Evolutionary conservation across 2,888 invertebrate genomes (phyloP).

Genomic region (Oscheius sp.): DNA sequence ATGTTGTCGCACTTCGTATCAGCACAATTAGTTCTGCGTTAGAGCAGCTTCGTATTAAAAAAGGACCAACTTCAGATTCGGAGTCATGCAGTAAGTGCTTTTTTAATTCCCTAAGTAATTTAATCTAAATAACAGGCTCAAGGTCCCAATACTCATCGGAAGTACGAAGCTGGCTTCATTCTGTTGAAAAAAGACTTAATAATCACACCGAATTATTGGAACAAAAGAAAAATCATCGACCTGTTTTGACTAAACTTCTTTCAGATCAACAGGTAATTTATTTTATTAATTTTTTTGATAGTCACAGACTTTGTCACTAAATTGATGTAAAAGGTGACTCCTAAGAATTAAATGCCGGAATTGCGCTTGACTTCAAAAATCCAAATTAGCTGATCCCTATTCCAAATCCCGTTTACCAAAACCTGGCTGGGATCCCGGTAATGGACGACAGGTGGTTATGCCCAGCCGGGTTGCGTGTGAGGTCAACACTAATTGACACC

Average conservation of each 20-base stretch:
- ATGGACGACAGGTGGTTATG: slow-evolving; percentile 29
- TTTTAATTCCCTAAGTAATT: not conserved
- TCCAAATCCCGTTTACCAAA: not conserved
- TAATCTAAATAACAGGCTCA: slow-evolving; percentile 14
- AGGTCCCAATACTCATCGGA: slow-evolving; percentile 33
- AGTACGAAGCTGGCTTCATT: slow-evolving; percentile 50
- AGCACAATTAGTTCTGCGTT: slow-evolving; percentile 54
- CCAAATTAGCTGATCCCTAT: not conserved
- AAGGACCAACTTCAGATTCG: slow-evolving; percentile 37
- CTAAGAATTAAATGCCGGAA: too few relatives aligned
- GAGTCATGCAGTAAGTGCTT: slow-evolving; percentile 42
- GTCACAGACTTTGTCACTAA: too few relatives aligned
- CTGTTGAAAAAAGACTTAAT: slow-evolving; percentile 40
- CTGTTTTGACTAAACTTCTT: slow-evolving; percentile 36
- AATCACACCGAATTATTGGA: slow-evolving; percentile 39
- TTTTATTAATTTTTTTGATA: slow-evolving; percentile 10
- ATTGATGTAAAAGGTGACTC: too few relatives aligned
- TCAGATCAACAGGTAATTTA: slow-evolving; percentile 50
- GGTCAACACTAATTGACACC: slow-evolving; percentile 28
- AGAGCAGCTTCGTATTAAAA: slow-evolving; percentile 46
- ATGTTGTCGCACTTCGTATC: slow-evolving; percentile 40
- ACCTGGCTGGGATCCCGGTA: too few relatives aligned
- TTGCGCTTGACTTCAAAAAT: not conserved
- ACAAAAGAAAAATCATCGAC: slow-evolving; percentile 26
- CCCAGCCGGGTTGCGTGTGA: slow-evolving; percentile 26